Evolutionary conservation across 2,797 vertebrate genomes (phyloP).

Genomic region (Labroides dimidiatus): DNA sequence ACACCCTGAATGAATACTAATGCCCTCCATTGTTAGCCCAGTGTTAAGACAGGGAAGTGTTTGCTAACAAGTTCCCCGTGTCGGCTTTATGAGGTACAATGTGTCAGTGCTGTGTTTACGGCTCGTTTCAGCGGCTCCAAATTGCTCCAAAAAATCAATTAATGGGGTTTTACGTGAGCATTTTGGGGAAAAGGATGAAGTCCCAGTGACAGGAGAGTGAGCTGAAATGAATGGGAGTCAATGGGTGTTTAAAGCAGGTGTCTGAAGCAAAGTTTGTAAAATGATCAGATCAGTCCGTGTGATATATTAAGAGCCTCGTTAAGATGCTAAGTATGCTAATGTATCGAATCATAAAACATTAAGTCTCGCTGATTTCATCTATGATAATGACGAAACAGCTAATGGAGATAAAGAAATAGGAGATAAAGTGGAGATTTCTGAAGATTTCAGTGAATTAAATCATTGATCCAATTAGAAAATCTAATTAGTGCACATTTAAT

Average conservation of each 20-base stretch:
- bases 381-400: conserved; percentile 3
- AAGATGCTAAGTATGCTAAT: background rate
- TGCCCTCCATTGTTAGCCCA: background rate
- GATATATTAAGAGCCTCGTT: background rate
- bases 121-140: background rate
- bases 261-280: background rate
- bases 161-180: conserved; percentile 1
- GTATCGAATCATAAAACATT: background rate
- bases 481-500: background rate
- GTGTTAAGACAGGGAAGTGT: conserved; percentile 11
- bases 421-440: background rate
- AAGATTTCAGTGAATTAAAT: background rate
- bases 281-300: background rate
- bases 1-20: conserved; percentile 13
- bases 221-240: background rate
- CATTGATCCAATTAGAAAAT: background rate
- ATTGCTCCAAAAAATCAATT: background rate
- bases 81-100: conserved; percentile 5
- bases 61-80: conserved; percentile 7
- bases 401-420: conserved; percentile 1
- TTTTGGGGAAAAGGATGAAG: background rate
- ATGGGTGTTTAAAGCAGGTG: background rate
- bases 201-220: background rate
- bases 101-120: background rate
- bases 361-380: background rate